Evolutionary conservation across 2,113 vertebrate genomes (phyloP).

Genomic region (Sylvia atricapilla): DNA sequence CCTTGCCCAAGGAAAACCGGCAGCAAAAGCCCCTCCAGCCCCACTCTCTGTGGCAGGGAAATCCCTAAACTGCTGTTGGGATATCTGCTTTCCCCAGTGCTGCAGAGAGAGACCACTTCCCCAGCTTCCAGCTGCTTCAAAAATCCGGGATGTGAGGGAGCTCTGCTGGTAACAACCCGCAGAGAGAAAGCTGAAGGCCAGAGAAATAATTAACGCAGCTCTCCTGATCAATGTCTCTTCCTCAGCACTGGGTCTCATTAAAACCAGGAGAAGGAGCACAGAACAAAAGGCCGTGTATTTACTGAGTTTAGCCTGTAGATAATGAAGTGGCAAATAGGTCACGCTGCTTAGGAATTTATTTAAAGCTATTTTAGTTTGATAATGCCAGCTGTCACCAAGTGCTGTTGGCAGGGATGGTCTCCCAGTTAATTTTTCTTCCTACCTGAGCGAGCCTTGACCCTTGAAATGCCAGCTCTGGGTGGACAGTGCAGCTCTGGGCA

Average conservation of each 20-base stretch:
- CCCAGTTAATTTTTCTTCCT: neutral
- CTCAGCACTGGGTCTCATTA: neutral
- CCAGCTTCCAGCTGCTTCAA: neutral
- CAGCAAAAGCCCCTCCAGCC: neutral
- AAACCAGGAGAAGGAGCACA: neutral
- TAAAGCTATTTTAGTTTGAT: neutral
- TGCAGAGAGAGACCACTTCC: neutral
- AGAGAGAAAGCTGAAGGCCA: neutral
- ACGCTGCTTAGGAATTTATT: neutral
- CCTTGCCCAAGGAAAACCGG: neutral
- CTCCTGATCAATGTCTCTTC: neutral
- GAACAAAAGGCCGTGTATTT: neutral
- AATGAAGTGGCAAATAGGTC: neutral
- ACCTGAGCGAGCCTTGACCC: neutral
- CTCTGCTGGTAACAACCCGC: neutral
- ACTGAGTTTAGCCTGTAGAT: neutral
- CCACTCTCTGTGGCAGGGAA: neutral
- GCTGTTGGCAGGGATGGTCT: neutral
- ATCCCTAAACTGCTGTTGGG: neutral
- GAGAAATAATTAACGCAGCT: neutral
- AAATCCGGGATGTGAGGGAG: rapidly evolving
- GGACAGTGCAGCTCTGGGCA: neutral
- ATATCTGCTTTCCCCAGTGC: neutral
- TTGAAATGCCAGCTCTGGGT: neutral
- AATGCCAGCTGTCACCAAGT: neutral